phyloP scores from a whole-genome alignment of 2,113 vertebrate species.

The Onychostoma macrolepis region DNA sequence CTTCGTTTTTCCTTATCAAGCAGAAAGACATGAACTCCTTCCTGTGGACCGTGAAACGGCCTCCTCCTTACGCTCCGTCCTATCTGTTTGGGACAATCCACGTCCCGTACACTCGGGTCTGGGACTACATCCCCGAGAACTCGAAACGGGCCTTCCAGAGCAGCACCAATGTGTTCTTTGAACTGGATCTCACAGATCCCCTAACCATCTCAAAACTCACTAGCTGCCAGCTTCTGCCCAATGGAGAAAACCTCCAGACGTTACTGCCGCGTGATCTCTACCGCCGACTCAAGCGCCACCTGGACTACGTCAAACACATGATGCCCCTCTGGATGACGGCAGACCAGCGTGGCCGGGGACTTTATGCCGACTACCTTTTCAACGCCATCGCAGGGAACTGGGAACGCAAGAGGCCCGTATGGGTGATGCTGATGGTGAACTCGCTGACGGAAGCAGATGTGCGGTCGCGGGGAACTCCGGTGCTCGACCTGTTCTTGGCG shows the following conservation, averaged over 20 bases:
- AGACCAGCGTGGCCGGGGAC: constrained; percentile 89
- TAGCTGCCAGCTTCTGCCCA: constrained; percentile 94
- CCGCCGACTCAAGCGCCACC: constrained; percentile 93
- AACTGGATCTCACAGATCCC: constrained; percentile 94
- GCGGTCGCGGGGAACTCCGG: constrained; percentile 89
- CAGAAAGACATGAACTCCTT: constrained; percentile 96
- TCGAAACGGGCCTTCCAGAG: constrained; percentile 91
- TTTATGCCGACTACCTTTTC: constrained; percentile 96
- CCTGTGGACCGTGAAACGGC: constrained; percentile 88
- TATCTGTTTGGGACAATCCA: constrained; percentile 98
- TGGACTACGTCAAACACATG: constrained; percentile 98
- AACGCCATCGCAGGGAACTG: constrained; percentile 97
- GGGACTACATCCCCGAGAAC: constrained; percentile 93
- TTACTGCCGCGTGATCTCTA: constrained; percentile 92
- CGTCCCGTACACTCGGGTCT: constrained; percentile 94
- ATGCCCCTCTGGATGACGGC: constrained; percentile 97
- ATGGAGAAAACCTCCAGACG: constrained; percentile 91
- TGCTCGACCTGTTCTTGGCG: constrained; percentile 93
- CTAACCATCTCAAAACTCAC: constrained; percentile 94
- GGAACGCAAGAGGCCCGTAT: constrained; percentile 97
- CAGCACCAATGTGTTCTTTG: constrained; percentile 91
- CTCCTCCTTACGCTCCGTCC: constrained; percentile 86
- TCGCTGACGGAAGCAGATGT: constrained; percentile 95
- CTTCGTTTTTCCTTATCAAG: constrained; percentile 64
- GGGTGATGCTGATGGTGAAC: constrained; percentile 99